Conservation (phyloP, 2,113 vertebrate genomes). For the Petrocephalus microphthalmus region DNA sequence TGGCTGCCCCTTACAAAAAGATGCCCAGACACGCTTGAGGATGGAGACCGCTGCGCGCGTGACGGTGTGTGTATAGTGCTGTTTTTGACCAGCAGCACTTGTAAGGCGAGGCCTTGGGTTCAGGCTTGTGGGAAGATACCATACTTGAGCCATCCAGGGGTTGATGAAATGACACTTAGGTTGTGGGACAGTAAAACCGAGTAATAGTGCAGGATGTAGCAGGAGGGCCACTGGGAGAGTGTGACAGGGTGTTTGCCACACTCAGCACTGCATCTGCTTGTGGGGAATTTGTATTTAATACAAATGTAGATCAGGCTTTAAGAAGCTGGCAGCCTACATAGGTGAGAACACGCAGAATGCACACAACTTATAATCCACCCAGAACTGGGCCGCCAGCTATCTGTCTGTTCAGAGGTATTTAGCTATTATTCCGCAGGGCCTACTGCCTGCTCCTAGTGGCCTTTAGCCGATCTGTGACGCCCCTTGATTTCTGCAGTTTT, state of each 20-base stretch:
- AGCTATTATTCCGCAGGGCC: not conserved
- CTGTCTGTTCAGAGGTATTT: not conserved
- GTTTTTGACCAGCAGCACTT: constrained; percentile 3
- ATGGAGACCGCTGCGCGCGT: not conserved
- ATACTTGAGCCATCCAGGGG: constrained; percentile 27
- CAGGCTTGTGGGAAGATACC: not conserved
- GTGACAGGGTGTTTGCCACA: not conserved
- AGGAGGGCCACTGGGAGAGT: not conserved
- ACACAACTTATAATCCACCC: not conserved
- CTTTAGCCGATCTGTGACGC: not conserved
- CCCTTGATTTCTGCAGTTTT: not conserved
- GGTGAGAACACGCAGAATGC: not conserved
- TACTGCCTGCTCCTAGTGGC: not conserved
- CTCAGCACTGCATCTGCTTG: not conserved
- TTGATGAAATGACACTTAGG: constrained; percentile 39
- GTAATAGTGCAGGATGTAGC: not conserved
- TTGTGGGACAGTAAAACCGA: constrained; percentile 16
- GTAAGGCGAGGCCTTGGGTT: not conserved
- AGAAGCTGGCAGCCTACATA: not conserved
- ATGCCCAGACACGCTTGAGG: not conserved
- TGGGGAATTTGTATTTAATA: not conserved
- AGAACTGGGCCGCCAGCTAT: constrained; percentile 16
- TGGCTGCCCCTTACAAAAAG: too few relatives aligned
- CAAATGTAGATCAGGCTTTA: not conserved
- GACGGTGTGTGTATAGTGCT: not conserved